Conservation (phyloP, 2,888 invertebrate species). For the Plemyria rubiginata region DNA sequence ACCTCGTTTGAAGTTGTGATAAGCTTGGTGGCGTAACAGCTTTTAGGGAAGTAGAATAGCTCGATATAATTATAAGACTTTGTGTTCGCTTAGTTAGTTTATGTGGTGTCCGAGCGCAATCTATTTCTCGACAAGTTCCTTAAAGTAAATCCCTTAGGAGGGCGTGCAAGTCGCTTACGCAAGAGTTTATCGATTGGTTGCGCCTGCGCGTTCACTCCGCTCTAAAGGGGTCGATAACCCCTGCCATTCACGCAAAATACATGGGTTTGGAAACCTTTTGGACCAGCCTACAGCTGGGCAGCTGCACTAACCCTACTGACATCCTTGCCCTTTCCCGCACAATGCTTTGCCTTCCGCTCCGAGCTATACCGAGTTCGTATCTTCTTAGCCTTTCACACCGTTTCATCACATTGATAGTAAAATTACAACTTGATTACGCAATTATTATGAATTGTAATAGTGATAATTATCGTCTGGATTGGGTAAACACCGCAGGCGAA, state of each 20-base stretch:
- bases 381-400: constrained; percentile 36
- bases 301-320: constrained; percentile 58
- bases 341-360: constrained; percentile 43
- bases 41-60: constrained; percentile 57
- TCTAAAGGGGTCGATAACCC: constrained; percentile 74
- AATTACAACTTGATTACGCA: constrained; percentile 32
- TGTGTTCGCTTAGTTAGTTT: constrained; percentile 39
- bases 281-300: constrained; percentile 49
- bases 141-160: constrained; percentile 68
- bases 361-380: constrained; percentile 34
- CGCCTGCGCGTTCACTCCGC: constrained; percentile 68
- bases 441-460: constrained; percentile 26
- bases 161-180: constrained; percentile 72
- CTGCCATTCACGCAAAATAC: constrained; percentile 58
- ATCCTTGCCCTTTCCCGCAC: constrained; percentile 53
- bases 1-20: constrained; percentile 37
- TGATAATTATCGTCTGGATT: constrained; percentile 25
- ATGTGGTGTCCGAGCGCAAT: constrained; percentile 40
- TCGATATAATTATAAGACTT: constrained; percentile 53
- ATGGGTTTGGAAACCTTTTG: constrained; percentile 66
- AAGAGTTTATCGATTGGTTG: constrained; percentile 74
- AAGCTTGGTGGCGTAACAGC: constrained; percentile 50
- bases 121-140: constrained; percentile 50
- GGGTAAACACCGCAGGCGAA: constrained; percentile 23
- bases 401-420: constrained; percentile 38